Evolutionary conservation across 2,888 invertebrate genomes (phyloP).

Genomic region (Habroteleia sp.): DNA sequence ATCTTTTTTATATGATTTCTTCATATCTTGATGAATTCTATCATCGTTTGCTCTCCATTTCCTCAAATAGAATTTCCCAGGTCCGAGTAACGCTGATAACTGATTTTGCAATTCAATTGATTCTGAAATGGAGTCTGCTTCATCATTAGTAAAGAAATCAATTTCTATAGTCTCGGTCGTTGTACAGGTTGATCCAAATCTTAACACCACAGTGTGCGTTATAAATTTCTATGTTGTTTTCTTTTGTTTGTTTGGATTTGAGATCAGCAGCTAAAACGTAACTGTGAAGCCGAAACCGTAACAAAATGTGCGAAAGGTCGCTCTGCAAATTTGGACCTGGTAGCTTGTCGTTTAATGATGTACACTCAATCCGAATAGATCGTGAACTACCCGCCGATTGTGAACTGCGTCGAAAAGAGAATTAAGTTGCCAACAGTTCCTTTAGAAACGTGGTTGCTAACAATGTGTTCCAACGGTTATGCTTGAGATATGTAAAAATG

Average conservation of each 20-base stretch:
- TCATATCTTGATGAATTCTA: neutral
- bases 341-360: slow-evolving; percentile 20
- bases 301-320: neutral
- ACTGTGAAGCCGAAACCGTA: neutral
- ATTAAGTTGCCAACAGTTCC: too few species aligned
- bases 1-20: slow-evolving; percentile 9
- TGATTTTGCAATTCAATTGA: slow-evolving; percentile 55
- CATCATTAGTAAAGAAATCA: slow-evolving; percentile 66
- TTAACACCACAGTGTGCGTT: too few species aligned
- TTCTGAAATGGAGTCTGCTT: slow-evolving; percentile 10
- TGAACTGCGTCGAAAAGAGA: too few species aligned
- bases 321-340: slow-evolving; percentile 28
- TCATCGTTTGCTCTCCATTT: slow-evolving; percentile 45
- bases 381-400: too few species aligned
- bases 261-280: neutral
- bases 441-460: too few species aligned
- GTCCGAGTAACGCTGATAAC: slow-evolving; percentile 4
- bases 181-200: neutral
- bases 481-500: too few species aligned
- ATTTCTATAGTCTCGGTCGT: neutral
- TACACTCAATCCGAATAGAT: too few species aligned
- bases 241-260: too few species aligned
- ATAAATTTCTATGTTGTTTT: too few species aligned
- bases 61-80: slow-evolving; percentile 37
- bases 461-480: too few species aligned